Percentiles rank a stretch among this genome's conserved stretches.
Conservation (phyloP, 1,140 invertebrate species). For the Globodera rostochiensis region DNA sequence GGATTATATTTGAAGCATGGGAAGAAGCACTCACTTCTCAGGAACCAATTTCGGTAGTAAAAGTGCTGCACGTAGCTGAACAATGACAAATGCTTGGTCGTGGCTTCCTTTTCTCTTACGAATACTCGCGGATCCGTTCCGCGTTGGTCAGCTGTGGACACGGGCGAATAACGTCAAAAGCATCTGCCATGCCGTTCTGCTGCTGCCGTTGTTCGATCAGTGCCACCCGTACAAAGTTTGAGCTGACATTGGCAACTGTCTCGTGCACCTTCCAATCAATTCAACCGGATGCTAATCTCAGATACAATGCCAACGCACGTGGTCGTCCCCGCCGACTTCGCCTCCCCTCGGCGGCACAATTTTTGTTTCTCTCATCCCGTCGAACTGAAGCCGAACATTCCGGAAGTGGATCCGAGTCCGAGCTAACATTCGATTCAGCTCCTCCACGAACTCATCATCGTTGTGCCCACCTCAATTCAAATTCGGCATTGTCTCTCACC, state of each 20-base stretch:
- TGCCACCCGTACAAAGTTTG: conserved; percentile 15
- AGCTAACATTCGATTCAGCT: not conserved
- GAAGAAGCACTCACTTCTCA: conserved; percentile 13
- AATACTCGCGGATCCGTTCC: conserved; percentile 17
- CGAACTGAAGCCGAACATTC: conserved; percentile 1
- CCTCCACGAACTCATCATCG: conserved; percentile 5
- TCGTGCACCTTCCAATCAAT: not conserved
- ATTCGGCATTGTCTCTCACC: too few relatives aligned
- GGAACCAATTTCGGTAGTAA: conserved; percentile 17
- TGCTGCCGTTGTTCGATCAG: not conserved
- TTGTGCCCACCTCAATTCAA: not conserved
- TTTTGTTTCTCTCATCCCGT: not conserved
- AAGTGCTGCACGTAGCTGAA: conserved; percentile 23
- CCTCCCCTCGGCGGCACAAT: not conserved
- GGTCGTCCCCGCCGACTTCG: too few relatives aligned
- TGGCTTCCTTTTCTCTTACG: not conserved
- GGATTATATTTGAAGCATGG: not conserved
- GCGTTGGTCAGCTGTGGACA: conserved; percentile 15
- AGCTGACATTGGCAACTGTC: conserved; percentile 4
- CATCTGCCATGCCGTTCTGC: not conserved
- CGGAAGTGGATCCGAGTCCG: conserved; percentile 1
- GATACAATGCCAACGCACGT: not conserved
- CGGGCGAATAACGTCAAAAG: conserved; percentile 3
- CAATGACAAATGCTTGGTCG: not conserved
- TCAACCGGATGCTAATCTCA: not conserved